Base-by-base conservation (phyloP, 2,888 invertebrate genomes). In the Oegoconia quadripuncta region DNA sequence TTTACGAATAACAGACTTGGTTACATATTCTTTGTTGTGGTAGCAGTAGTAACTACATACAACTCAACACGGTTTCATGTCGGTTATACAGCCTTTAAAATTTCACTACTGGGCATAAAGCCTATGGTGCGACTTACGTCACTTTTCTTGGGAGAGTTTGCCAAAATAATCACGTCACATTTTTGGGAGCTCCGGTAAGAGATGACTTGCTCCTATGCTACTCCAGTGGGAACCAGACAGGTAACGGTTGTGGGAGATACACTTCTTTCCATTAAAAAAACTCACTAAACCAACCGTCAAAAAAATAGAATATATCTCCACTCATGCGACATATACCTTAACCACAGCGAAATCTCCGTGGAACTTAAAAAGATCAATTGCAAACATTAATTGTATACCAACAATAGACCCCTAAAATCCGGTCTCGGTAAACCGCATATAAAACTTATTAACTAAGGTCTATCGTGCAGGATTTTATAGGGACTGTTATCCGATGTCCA, bases 401-500 rank as follows among this genome's bases (percentile, higher is more conserved):
- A 78, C 78, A 81, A 83, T 31, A 47, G 59, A 64, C 76, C 78
- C 78, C 75, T 73, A 57, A 74, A 78, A 81, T 74, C 77, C 74
- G 64, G 49, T 52, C 65, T 59, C 59, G 60, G 60, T 67, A 62
- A 71, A 81, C 84, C 84, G 76, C 86, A 84, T 75, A 83, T 83
- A 82, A 82, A 81, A 75, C 72, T 77, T 80, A 78, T 78, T 79
- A 81, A 77, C 63, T 72, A 70, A 71, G 67, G 73, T 70, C 74
- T 75, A 78, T 74, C 74, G 56, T 55, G 58, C 58, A 59, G 60
- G 62, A 66, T 75, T 78, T 76, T 75, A 76, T 75, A 70, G 66
- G 72, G 73, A 74, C 83, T 74, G 74, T 82, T 82, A 87, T 86
- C 74, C 77, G 71, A 68, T 78, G 81, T 78, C 84, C 81, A 84